Evolutionary conservation across 2,113 vertebrate species (phyloP).

Genomic region (Axis porcinus): DNA sequence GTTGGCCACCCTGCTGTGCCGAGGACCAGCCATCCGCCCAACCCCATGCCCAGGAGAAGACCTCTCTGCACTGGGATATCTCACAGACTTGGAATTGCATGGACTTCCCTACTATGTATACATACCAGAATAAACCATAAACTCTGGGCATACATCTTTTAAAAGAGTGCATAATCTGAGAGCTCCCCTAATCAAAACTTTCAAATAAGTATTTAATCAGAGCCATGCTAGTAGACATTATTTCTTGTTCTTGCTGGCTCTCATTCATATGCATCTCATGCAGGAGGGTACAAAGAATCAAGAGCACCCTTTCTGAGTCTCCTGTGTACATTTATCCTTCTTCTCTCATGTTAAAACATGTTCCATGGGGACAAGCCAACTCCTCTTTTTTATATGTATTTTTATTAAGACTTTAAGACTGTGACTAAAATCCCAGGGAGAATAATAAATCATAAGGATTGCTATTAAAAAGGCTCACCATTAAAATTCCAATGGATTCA

Average conservation of each 20-base stretch:
- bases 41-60: background rate
- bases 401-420: conserved; percentile 20
- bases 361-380: conserved; percentile 55
- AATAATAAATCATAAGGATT: conserved; percentile 45
- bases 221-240: background rate
- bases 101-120: background rate
- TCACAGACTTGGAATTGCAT: background rate
- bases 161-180: background rate
- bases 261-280: background rate
- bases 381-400: background rate
- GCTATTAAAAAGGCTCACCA: conserved; percentile 34
- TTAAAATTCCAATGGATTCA: conserved; percentile 60
- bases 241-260: conserved; percentile 12
- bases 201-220: background rate
- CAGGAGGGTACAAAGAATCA: conserved; percentile 22
- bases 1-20: conserved; percentile 15
- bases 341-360: conserved; percentile 47
- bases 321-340: background rate
- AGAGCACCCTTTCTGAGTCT: conserved; percentile 39
- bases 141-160: background rate
- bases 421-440: conserved; percentile 50
- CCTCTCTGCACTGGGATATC: background rate
- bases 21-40: background rate
- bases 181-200: background rate
- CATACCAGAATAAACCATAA: background rate